A percentile compares a stretch with the other conserved stretches of the same genome.
Conservation (phyloP, 2,888 invertebrate species). For the Pachymerium ferrugineum region DNA sequence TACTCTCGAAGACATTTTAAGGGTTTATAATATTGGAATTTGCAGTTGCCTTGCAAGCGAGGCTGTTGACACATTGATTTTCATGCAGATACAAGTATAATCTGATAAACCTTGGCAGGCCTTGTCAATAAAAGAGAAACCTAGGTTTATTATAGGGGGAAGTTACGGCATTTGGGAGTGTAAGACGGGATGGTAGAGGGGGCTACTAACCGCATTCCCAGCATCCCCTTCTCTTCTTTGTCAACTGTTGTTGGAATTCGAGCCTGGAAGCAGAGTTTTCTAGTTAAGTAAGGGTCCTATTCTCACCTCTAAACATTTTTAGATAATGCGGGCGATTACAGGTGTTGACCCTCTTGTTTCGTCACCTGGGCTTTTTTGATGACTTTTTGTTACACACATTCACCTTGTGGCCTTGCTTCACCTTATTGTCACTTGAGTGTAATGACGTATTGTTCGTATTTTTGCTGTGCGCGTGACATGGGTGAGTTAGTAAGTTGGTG, state of each 20-base stretch:
- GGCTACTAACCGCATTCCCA: neutral
- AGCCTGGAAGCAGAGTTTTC: neutral
- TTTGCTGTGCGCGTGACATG: neutral
- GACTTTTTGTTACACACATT: neutral
- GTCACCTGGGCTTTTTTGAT: constrained; percentile 1
- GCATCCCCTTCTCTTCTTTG: neutral
- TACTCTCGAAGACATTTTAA: neutral
- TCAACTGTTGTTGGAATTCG: neutral
- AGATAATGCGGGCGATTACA: neutral
- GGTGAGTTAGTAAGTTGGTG: neutral
- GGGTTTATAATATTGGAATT: neutral
- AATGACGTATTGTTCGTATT: constrained; percentile 1
- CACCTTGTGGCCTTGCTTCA: neutral
- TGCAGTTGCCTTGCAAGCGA: constrained; percentile 9
- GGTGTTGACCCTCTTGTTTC: constrained; percentile 6
- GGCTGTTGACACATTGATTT: constrained; percentile 7
- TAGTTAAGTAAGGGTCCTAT: neutral
- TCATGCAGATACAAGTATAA: constrained; percentile 8
- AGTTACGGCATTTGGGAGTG: neutral
- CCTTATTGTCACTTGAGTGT: constrained; percentile 13
- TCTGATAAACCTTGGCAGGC: constrained; percentile 13
- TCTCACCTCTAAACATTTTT: neutral
- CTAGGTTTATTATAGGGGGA: neutral
- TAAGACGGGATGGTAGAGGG: neutral
- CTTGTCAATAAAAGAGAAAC: constrained; percentile 9